Evolutionary conservation across 2,888 invertebrate genomes (phyloP).

Genomic region (Hydrotaea diabolus): DNA sequence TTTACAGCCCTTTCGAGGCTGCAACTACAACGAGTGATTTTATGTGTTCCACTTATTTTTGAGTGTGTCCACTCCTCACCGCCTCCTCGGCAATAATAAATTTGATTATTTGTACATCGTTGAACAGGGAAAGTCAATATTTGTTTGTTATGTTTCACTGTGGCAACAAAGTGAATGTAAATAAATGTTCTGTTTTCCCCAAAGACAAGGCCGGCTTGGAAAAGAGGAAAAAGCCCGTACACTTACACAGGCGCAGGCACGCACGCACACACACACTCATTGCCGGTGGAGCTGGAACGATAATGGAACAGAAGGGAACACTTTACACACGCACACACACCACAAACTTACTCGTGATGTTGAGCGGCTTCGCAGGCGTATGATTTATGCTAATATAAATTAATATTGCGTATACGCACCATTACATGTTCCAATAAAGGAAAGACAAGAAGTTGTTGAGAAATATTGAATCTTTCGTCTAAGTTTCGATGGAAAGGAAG

Average conservation of each 20-base stretch:
- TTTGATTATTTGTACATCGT: conserved; percentile 28
- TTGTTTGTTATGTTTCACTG: conserved; percentile 29
- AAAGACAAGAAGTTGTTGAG: not conserved
- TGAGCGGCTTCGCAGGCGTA: not conserved
- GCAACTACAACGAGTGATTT: conserved; percentile 18
- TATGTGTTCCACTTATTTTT: not conserved
- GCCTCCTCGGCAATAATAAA: conserved; percentile 16
- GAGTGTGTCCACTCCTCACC: not conserved
- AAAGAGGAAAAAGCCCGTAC: not conserved
- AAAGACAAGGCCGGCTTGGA: not conserved
- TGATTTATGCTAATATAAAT: conserved; percentile 16
- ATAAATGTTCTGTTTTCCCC: conserved; percentile 5
- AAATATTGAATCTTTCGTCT: not conserved
- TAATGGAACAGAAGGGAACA: not conserved
- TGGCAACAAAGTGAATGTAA: conserved; percentile 23
- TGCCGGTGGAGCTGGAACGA: not conserved
- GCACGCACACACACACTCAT: too few relatives aligned
- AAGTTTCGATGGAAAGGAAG: not conserved
- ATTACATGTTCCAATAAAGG: not conserved
- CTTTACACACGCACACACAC: not conserved
- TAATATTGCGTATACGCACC: conserved; percentile 20
- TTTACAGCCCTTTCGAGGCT: conserved; percentile 9
- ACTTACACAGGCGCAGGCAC: too few relatives aligned
- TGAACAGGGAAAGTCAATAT: conserved; percentile 24
- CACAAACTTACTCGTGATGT: not conserved